A percentile compares a stretch with the other conserved stretches of the same genome.
These are phyloP conservation scores for Esox masquinongy DNA, from an alignment of 2,797 vertebrate genomes.

Conservation along the genomic window DNA sequence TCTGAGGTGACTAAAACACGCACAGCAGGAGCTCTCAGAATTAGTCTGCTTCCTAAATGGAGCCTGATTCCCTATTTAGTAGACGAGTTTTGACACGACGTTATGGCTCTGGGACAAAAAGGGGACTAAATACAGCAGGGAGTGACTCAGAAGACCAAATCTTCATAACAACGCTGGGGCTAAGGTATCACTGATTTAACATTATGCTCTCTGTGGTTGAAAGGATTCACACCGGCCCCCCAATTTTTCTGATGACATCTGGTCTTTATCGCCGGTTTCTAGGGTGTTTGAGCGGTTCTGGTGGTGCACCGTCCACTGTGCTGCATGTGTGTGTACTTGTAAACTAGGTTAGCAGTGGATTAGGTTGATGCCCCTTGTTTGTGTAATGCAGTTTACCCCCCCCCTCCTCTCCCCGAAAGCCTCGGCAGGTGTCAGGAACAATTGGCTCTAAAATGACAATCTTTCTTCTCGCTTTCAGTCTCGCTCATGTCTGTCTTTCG, in stretches of 20 bases:
- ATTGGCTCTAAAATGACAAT: constrained; percentile 60
- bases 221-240: background rate
- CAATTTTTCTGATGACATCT: constrained; percentile 32
- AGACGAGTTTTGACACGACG: constrained; percentile 17
- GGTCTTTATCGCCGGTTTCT: constrained; percentile 43
- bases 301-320: constrained; percentile 14
- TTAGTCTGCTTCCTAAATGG: background rate
- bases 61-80: background rate
- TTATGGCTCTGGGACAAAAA: background rate
- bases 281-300: constrained; percentile 19
- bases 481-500: background rate
- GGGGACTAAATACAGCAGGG: background rate
- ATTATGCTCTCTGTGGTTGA: background rate
- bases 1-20: constrained; percentile 34
- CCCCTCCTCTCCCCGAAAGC: constrained; percentile 49
- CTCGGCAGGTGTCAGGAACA: constrained; percentile 53
- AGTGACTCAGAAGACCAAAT: constrained; percentile 12
- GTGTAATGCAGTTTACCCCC: constrained; percentile 61
- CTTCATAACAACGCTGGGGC: constrained; percentile 15
- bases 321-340: constrained; percentile 31
- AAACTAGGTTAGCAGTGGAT: constrained; percentile 66
- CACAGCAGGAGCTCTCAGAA: background rate
- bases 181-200: constrained; percentile 15
- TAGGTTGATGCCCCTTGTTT: constrained; percentile 62
- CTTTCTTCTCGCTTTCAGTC: background rate